These are phyloP conservation scores for Dipodomys spectabilis DNA, from an alignment of 2,113 vertebrate species.

Conservation along the genomic window DNA sequence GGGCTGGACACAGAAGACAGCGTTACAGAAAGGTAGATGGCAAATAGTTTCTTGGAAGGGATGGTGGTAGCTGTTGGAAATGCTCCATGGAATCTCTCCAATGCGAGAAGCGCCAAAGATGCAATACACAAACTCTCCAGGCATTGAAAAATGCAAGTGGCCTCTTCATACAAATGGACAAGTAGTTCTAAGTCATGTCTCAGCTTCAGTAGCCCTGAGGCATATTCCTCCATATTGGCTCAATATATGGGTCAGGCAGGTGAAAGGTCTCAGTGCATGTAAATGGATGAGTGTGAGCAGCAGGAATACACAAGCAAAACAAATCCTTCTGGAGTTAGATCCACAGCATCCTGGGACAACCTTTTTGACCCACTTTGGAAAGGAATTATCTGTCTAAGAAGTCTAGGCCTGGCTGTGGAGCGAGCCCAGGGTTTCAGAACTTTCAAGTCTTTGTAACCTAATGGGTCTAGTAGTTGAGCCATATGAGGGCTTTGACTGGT, in stretches of 20 bases:
- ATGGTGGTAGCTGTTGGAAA: neutral
- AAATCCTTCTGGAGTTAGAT: neutral
- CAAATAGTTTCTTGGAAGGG: neutral
- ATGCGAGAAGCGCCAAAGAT: neutral
- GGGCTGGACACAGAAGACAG: fast-evolving
- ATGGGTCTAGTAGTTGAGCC: neutral
- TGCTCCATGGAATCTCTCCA: neutral
- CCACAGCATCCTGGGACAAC: neutral
- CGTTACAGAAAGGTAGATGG: neutral
- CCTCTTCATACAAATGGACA: neutral
- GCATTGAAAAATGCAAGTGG: neutral
- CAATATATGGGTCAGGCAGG: neutral
- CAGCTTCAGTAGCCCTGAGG: neutral
- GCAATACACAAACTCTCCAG: neutral
- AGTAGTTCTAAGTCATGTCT: neutral
- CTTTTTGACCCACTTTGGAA: neutral
- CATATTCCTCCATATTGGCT: neutral
- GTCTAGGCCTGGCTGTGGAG: neutral
- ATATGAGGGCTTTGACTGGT: neutral
- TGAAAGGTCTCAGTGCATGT: neutral
- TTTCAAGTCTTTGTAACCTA: neutral
- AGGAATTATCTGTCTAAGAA: neutral
- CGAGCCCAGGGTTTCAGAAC: neutral
- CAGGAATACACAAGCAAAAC: neutral
- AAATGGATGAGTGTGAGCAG: neutral